phyloP scores from a whole-genome alignment of 2,113 vertebrate species.

The Cololabis saira region DNA sequence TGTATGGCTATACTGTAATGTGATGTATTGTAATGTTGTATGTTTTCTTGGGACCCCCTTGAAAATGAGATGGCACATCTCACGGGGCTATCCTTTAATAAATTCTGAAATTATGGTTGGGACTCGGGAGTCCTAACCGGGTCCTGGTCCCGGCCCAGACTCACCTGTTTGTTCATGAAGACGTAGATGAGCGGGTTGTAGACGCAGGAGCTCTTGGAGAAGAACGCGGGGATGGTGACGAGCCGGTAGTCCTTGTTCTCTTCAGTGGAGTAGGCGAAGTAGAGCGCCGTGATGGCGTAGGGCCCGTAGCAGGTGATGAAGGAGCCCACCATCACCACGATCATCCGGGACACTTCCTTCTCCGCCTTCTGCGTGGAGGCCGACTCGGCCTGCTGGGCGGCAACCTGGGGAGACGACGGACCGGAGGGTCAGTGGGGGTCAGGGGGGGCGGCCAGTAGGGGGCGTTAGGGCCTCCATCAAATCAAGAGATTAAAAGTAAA shows the following conservation, averaged over 20 bases:
- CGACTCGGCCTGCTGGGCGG: constrained; percentile 87
- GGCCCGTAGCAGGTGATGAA: constrained; percentile 84
- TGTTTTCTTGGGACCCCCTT: too few species aligned
- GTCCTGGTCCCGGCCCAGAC: too few species aligned
- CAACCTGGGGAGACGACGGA: constrained; percentile 83
- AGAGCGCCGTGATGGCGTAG: constrained; percentile 73
- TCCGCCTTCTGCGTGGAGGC: constrained; percentile 88
- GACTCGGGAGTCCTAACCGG: too few species aligned
- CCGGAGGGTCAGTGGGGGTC: too few species aligned
- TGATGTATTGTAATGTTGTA: too few species aligned
- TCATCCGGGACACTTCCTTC: constrained; percentile 86
- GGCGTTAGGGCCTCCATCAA: too few species aligned
- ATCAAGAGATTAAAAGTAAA: too few species aligned
- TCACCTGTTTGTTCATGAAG: constrained; percentile 91
- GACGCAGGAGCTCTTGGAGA: constrained; percentile 87
- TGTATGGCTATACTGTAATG: too few species aligned
- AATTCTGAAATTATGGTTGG: too few species aligned
- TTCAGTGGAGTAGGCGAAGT: constrained; percentile 73
- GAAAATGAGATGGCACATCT: too few species aligned
- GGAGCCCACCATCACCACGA: constrained; percentile 86
- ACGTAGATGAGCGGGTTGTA: constrained; percentile 89
- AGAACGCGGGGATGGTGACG: constrained; percentile 85
- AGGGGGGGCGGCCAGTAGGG: too few species aligned
- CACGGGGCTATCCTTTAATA: too few species aligned
- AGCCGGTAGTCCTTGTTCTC: constrained; percentile 82